Evolutionary conservation across 1,140 invertebrate species (phyloP).

Genomic region (Lamellibrachia luymesi): DNA sequence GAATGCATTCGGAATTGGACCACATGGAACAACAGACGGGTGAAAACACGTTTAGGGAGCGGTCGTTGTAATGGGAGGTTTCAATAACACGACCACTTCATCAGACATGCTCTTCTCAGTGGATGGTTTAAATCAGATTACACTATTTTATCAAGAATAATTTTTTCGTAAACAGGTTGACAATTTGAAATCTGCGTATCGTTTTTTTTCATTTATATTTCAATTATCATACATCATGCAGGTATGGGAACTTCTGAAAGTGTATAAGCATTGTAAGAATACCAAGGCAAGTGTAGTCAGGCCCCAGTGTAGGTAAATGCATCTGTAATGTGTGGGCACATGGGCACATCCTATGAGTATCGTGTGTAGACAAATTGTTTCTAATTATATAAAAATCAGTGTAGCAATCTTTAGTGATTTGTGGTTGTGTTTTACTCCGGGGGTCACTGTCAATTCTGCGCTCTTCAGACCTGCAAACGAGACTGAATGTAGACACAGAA

Average conservation of each 20-base stretch:
- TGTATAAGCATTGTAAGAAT: neutral
- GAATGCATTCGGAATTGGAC: neutral
- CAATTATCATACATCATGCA: neutral
- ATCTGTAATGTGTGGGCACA: no score
- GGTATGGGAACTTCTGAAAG: neutral
- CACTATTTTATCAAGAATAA: neutral
- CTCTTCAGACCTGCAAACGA: no score
- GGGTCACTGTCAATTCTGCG: neutral
- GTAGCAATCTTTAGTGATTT: neutral
- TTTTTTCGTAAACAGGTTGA: neutral
- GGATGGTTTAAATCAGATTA: neutral
- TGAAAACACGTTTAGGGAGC: neutral
- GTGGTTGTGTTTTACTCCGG: neutral
- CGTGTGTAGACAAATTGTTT: neutral
- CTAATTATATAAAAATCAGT: neutral
- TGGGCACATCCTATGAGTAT: neutral
- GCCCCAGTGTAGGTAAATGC: no score
- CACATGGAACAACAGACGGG: neutral
- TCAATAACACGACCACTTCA: neutral
- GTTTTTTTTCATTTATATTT: neutral
- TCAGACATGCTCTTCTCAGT: no score
- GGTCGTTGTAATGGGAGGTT: neutral
- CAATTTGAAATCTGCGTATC: neutral
- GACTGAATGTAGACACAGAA: no score
- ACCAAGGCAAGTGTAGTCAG: neutral